Evolutionary conservation across 2,113 vertebrate genomes (phyloP).

Genomic region (Xenotilapia flavipinnis): DNA sequence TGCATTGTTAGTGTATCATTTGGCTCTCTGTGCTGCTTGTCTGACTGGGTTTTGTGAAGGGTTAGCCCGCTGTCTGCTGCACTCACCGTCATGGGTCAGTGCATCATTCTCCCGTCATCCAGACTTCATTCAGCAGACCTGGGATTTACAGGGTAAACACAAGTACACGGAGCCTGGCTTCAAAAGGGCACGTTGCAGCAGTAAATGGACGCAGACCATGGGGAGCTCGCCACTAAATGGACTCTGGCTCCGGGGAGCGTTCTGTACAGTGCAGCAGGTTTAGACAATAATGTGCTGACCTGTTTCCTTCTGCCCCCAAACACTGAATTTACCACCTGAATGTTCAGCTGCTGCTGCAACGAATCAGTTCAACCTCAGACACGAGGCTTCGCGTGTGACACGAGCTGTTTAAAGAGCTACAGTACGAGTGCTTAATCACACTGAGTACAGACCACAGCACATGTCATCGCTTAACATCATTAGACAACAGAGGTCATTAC

Average conservation of each 20-base stretch:
- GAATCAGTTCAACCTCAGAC: not conserved
- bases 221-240: slow-evolving; percentile 20
- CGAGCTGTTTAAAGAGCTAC: not conserved
- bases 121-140: not conserved
- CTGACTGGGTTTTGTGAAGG: not conserved
- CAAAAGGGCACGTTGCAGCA: not conserved
- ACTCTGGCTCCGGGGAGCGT: not conserved
- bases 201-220: not conserved
- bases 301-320: not conserved
- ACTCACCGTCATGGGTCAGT: not conserved
- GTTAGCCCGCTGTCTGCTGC: not conserved
- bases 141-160: not conserved
- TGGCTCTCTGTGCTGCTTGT: not conserved
- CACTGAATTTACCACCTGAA: not conserved
- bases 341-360: not conserved
- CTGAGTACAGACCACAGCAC: not conserved
- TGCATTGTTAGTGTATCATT: not conserved
- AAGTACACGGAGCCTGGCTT: not conserved
- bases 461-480: not conserved
- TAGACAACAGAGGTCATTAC: not conserved
- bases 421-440: not conserved
- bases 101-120: not conserved
- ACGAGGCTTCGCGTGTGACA: not conserved
- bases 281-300: slow-evolving; percentile 14
- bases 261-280: not conserved